phyloP scores from a whole-genome alignment of 2,797 vertebrate genomes.

The Serranus cabrilla region DNA sequence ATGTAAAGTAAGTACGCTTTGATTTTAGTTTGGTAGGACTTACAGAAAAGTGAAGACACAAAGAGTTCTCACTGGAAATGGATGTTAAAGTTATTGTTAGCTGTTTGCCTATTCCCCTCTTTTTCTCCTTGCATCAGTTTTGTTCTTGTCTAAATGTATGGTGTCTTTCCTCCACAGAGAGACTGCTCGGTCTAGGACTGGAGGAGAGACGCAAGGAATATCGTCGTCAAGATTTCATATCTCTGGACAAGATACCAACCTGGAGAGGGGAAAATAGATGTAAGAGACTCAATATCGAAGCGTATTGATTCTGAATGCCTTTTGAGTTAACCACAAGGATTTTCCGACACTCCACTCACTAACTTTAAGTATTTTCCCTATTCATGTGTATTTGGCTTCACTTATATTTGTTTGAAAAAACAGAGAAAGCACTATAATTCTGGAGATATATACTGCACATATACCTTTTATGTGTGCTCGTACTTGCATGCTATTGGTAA shows the following conservation, averaged over 20 bases:
- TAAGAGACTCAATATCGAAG: conserved; percentile 54
- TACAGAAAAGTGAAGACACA: background rate
- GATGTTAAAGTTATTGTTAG: background rate
- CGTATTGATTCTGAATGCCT: conserved; percentile 4
- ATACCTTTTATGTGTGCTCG: background rate
- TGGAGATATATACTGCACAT: background rate
- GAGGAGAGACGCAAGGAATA: conserved; percentile 96
- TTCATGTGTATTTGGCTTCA: too few species aligned
- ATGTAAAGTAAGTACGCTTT: background rate
- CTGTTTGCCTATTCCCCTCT: background rate
- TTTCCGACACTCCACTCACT: too few species aligned
- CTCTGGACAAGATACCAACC: conserved; percentile 88
- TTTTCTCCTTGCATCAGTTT: background rate
- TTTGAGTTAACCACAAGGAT: background rate
- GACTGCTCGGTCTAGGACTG: conserved; percentile 90
- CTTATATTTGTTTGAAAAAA: background rate
- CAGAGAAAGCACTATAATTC: background rate
- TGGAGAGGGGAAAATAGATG: conserved; percentile 90
- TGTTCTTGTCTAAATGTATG: conserved; percentile 8
- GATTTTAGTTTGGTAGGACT: background rate
- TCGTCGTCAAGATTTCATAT: conserved; percentile 86
- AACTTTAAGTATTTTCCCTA: too few species aligned
- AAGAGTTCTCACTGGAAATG: background rate
- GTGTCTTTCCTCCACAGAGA: conserved; percentile 83
- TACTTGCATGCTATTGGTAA: background rate